Percentiles rank a stretch among this genome's conserved stretches.
Evolutionary conservation across 2,113 vertebrate genomes (phyloP).

Genomic region (Hippocampus guttulatus): DNA sequence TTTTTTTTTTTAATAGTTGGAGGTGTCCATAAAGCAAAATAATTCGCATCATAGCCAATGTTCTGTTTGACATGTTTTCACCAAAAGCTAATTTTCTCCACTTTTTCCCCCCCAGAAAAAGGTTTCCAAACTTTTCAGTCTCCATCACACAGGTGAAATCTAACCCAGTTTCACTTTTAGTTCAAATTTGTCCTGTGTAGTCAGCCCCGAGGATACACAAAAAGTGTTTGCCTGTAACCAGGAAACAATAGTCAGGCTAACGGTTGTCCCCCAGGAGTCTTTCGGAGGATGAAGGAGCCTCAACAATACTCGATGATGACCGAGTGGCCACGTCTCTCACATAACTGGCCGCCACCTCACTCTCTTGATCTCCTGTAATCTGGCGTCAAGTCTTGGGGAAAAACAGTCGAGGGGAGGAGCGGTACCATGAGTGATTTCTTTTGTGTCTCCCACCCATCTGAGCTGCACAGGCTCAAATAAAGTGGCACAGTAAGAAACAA

Average conservation of each 20-base stretch:
- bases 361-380: conserved; percentile 36
- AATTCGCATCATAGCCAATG: no score
- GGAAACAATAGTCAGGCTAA: conserved; percentile 43
- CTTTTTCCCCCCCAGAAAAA: no score
- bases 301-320: conserved; percentile 52
- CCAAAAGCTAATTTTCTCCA: no score
- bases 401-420: conserved; percentile 8
- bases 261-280: conserved; percentile 49
- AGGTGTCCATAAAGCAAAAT: no score
- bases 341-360: conserved; percentile 20
- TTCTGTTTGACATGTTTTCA: no score
- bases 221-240: conserved; percentile 30
- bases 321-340: background rate
- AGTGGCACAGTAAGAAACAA: conserved; percentile 20
- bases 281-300: conserved; percentile 38
- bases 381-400: conserved; percentile 17
- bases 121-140: no score
- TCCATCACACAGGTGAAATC: no score
- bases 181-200: background rate
- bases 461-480: conserved; percentile 8
- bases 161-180: no score
- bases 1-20: no score
- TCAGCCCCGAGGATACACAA: background rate
- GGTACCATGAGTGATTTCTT: background rate
- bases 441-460: background rate